Evolutionary conservation across 2,888 invertebrate species (phyloP).

Genomic region (Tubulanus polymorphus): DNA sequence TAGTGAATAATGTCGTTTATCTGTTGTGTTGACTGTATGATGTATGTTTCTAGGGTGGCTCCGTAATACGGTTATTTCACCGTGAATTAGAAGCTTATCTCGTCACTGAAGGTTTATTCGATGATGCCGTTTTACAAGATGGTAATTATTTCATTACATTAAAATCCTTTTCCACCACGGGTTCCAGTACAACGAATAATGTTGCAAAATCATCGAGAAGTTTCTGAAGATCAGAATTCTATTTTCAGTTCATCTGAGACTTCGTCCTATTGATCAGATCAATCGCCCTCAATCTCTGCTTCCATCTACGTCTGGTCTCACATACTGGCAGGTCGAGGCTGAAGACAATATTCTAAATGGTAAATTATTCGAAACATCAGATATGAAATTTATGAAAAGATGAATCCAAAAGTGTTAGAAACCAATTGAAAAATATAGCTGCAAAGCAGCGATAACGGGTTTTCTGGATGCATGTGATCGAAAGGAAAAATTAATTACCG

Average conservation of each 20-base stretch:
- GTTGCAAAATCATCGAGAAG: neutral
- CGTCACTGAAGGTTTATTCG: constrained; percentile 50
- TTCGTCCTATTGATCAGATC: constrained; percentile 49
- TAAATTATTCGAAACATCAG: too few species aligned
- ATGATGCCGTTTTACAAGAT: constrained; percentile 48
- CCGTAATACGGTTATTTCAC: constrained; percentile 49
- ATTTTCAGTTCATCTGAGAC: constrained; percentile 49
- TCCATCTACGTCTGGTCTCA: constrained; percentile 51
- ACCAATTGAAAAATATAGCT: too few species aligned
- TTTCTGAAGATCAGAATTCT: too few species aligned
- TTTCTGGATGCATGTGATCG: too few species aligned
- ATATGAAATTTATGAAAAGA: too few species aligned
- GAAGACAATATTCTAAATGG: constrained; percentile 49
- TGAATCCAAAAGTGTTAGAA: too few species aligned
- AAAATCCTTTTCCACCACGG: neutral
- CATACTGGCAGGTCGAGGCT: constrained; percentile 52
- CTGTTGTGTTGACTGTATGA: too few species aligned
- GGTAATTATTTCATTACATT: constrained; percentile 26
- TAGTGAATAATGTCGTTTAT: too few species aligned
- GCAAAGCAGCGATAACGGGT: too few species aligned
- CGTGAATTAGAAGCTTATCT: constrained; percentile 52
- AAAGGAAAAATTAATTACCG: too few species aligned
- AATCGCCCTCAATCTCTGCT: constrained; percentile 48
- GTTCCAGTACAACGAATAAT: neutral
- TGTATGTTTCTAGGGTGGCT: constrained; percentile 41